A percentile compares a stretch with the other conserved stretches of the same genome.
Conservation (phyloP, 2,888 invertebrate genomes). For the Sinhomidia bicolor region DNA sequence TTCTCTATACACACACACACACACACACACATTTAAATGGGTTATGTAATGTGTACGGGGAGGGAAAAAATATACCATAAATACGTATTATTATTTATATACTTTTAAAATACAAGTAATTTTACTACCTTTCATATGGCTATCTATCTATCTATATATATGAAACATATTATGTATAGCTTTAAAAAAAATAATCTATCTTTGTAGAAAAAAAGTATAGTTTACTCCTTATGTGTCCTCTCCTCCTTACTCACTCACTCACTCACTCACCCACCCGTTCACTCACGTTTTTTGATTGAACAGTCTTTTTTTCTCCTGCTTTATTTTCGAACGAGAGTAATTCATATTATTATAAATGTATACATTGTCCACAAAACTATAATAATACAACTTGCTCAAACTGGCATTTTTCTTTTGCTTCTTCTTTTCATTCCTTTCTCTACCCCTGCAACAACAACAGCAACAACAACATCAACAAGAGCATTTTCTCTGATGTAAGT, state of each 20-base stretch:
- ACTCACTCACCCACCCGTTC: too few relatives aligned
- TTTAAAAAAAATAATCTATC: not conserved
- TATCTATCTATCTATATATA: not conserved
- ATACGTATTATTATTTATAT: not conserved
- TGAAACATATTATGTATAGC: not conserved
- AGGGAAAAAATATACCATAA: not conserved
- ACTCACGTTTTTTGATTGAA: slow-evolving; percentile 49
- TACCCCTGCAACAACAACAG: not conserved
- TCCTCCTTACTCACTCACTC: too few relatives aligned
- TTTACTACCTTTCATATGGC: not conserved
- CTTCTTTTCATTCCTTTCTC: not conserved
- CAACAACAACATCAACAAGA: too few relatives aligned
- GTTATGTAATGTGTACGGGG: too few relatives aligned
- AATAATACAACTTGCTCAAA: slow-evolving; percentile 37
- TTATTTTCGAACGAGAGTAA: slow-evolving; percentile 53
- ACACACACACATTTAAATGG: too few relatives aligned
- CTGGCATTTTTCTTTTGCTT: slow-evolving; percentile 6
- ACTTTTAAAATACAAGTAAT: not conserved
- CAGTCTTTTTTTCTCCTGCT: slow-evolving; percentile 25
- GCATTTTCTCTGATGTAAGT: slow-evolving; percentile 22
- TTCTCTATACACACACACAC: not conserved
- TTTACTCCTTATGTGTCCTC: slow-evolving; percentile 20
- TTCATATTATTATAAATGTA: slow-evolving; percentile 65
- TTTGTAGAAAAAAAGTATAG: not conserved
- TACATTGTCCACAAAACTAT: slow-evolving; percentile 33